Percentiles rank a stretch among this genome's conserved stretches.
These are phyloP conservation scores for Caloenas nicobarica DNA, from an alignment of 2,113 vertebrate genomes.

Conservation along the genomic window DNA sequence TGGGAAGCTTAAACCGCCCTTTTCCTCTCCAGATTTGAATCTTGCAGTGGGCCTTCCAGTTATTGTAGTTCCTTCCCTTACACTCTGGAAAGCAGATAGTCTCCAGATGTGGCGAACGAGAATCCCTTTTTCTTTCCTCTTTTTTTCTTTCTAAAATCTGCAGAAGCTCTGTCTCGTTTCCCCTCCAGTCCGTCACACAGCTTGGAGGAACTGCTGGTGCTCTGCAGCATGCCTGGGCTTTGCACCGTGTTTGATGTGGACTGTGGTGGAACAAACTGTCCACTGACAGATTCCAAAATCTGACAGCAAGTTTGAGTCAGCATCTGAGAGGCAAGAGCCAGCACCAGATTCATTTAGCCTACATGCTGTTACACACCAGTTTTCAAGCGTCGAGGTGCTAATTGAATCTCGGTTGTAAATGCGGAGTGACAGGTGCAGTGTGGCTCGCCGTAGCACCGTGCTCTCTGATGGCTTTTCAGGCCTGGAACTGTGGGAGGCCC, in stretches of 20 bases:
- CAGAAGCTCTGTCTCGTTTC: background rate
- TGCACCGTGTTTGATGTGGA: rapidly evolving
- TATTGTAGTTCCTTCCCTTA: background rate
- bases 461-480: background rate
- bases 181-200: background rate
- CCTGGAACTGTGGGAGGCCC: background rate
- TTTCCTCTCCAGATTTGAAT: background rate
- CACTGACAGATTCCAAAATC: background rate
- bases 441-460: rapidly evolving
- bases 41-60: background rate
- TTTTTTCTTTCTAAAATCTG: background rate
- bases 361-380: background rate
- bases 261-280: background rate
- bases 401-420: background rate
- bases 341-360: background rate
- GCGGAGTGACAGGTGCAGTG: background rate
- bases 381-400: background rate
- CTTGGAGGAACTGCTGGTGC: background rate
- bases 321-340: background rate
- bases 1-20: background rate
- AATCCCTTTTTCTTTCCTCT: background rate
- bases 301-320: background rate
- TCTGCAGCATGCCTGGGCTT: background rate
- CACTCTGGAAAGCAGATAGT: background rate
- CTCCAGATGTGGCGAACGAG: background rate